phyloP scores from a whole-genome alignment of 2,888 invertebrate species.

The Arge pagana region DNA sequence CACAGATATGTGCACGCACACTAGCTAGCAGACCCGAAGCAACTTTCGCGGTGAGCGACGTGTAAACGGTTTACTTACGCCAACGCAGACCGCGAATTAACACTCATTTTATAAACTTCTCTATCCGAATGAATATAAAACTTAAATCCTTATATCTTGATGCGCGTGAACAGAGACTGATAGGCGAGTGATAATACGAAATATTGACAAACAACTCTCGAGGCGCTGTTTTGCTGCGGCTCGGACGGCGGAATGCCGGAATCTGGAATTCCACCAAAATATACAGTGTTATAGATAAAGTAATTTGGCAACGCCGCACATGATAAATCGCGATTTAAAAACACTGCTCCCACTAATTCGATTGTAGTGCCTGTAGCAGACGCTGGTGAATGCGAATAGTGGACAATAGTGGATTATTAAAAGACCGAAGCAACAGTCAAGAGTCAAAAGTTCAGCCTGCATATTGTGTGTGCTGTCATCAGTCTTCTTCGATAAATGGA shows the following conservation, averaged over 20 bases:
- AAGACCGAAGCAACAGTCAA: no score
- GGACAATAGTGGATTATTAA: no score
- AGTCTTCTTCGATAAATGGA: slow-evolving; percentile 9
- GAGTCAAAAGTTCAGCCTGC: no score
- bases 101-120: background rate
- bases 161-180: background rate
- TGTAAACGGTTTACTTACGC: slow-evolving; percentile 7
- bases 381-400: no score
- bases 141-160: background rate
- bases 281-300: slow-evolving; percentile 19
- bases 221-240: slow-evolving; percentile 29
- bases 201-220: slow-evolving; percentile 44
- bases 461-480: background rate
- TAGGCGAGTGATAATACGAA: slow-evolving; percentile 19
- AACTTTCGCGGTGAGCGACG: slow-evolving; percentile 1
- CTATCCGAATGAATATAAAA: no score
- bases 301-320: slow-evolving; percentile 10
- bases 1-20: background rate
- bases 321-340: slow-evolving; percentile 13
- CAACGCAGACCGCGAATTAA: background rate
- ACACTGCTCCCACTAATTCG: slow-evolving; percentile 7
- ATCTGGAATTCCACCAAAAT: slow-evolving; percentile 37
- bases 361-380: no score
- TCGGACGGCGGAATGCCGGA: slow-evolving; percentile 38
- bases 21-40: background rate